phyloP scores from a whole-genome alignment of 2,113 vertebrate species.

The Sialia sialis region DNA sequence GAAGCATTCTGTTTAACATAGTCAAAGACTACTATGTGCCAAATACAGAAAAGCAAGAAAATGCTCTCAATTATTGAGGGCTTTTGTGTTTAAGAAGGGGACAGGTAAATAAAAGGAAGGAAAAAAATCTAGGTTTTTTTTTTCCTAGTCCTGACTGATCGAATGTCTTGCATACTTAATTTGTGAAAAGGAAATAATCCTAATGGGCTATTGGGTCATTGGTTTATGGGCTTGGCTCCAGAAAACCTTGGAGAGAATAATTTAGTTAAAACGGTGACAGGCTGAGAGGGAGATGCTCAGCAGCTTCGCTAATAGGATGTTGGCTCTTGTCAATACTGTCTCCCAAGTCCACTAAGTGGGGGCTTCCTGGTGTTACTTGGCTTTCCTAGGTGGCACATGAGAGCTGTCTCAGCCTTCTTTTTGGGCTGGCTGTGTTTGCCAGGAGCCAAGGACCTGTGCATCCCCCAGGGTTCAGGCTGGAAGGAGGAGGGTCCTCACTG shows the following conservation, averaged over 20 bases:
- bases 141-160: background rate
- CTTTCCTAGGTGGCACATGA: background rate
- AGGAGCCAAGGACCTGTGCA: background rate
- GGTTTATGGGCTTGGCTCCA: constrained; percentile 2
- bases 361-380: background rate
- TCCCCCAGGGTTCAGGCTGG: background rate
- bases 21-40: background rate
- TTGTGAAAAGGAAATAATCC: background rate
- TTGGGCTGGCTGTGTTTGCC: background rate
- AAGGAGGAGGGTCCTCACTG: background rate
- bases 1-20: background rate
- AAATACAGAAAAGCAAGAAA: background rate
- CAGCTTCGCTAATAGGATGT: background rate
- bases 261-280: background rate
- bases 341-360: background rate
- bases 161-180: background rate
- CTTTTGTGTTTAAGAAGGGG: background rate
- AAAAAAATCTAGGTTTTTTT: background rate
- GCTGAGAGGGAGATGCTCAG: background rate
- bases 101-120: background rate
- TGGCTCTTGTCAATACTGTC: background rate
- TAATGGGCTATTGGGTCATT: background rate
- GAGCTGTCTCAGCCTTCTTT: background rate
- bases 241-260: background rate
- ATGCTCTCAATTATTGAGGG: background rate